These are phyloP conservation scores for Pterostichus madidus DNA, from an alignment of 2,888 invertebrate genomes.

Conservation along the genomic window DNA sequence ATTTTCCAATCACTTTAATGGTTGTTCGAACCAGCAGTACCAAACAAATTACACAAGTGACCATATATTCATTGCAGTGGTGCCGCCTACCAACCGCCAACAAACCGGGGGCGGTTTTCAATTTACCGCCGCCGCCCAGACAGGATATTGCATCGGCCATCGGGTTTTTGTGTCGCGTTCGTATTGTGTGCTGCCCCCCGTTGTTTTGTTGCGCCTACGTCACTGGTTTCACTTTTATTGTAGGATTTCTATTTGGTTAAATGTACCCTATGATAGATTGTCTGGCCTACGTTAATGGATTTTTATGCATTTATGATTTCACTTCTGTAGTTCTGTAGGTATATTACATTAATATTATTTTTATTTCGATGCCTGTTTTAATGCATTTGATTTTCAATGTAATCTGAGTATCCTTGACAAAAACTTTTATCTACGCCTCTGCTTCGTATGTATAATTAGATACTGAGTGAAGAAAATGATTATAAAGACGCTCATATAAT, in stretches of 20 bases:
- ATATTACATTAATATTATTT: too few relatives aligned
- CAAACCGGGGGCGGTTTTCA: constrained; percentile 58
- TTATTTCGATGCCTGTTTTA: too few relatives aligned
- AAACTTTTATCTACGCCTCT: too few relatives aligned
- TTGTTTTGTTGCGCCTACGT: background rate
- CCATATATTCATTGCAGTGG: constrained; percentile 35
- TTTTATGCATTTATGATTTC: too few relatives aligned
- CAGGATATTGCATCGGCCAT: constrained; percentile 60
- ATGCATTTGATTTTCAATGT: too few relatives aligned
- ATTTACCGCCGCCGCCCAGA: constrained; percentile 60
- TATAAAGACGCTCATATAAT: too few relatives aligned
- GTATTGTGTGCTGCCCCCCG: background rate
- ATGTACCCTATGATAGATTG: constrained; percentile 25
- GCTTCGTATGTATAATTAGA: too few relatives aligned
- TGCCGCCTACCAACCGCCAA: constrained; percentile 7
- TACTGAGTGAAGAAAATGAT: too few relatives aligned
- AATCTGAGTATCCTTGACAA: too few relatives aligned
- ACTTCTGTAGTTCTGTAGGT: too few relatives aligned
- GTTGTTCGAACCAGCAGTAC: background rate
- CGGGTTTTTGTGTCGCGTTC: constrained; percentile 23
- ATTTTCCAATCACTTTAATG: background rate
- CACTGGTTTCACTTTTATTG: constrained; percentile 17
- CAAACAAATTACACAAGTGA: constrained; percentile 15
- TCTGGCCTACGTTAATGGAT: constrained; percentile 28
- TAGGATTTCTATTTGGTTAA: background rate